Evolutionary conservation across 2,797 vertebrate genomes (phyloP).

Genomic region (Amphiprion clarkii): DNA sequence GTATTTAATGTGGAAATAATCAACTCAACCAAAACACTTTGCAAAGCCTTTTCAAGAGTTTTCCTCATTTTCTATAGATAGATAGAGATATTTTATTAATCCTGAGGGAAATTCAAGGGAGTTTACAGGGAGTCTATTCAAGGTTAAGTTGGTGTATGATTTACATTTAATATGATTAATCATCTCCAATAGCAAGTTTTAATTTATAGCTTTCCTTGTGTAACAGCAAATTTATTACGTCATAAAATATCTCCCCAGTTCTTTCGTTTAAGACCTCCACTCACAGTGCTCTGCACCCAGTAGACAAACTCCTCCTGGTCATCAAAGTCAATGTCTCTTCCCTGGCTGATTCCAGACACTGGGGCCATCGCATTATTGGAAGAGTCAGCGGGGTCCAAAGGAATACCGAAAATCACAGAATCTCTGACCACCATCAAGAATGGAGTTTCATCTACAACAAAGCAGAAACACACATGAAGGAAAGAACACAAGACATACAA

Average conservation of each 20-base stretch:
- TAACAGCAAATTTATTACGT: not conserved
- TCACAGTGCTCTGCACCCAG: conserved; percentile 82
- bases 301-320: conserved; percentile 82
- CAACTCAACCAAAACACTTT: not conserved
- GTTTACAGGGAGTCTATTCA: not conserved
- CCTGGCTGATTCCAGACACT: conserved; percentile 78
- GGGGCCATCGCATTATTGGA: conserved; percentile 83
- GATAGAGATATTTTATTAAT: no score
- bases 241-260: not conserved
- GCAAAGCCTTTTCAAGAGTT: not conserved
- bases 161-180: not conserved
- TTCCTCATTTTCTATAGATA: no score
- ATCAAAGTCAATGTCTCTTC: conserved; percentile 83
- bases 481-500: conserved; percentile 17
- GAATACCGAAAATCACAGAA: conserved; percentile 82
- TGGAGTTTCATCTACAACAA: conserved; percentile 70
- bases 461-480: conserved; percentile 6
- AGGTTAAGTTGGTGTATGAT: not conserved
- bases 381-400: conserved; percentile 79
- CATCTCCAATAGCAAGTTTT: not conserved
- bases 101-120: no score
- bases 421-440: conserved; percentile 85
- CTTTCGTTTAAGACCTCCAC: conserved; percentile 36
- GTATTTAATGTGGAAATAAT: not conserved
- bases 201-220: not conserved